A percentile compares a stretch with the other conserved stretches of the same genome.
Evolutionary conservation across 1,140 invertebrate species (phyloP).

Genomic region (Paraescarpia echinospica): DNA sequence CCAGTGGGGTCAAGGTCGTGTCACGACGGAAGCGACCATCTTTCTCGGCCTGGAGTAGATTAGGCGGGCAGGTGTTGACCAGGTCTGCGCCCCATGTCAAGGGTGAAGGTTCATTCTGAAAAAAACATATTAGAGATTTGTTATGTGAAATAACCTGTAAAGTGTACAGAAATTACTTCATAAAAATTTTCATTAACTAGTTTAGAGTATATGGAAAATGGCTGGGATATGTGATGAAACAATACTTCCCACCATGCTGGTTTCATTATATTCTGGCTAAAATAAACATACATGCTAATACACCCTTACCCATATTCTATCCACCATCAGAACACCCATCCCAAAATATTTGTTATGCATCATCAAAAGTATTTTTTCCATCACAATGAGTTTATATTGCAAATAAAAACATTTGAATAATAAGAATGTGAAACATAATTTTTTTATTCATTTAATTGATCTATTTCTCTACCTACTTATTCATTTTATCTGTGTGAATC

Average conservation of each 20-base stretch:
- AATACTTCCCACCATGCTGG: too few species aligned
- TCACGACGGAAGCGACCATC: background rate
- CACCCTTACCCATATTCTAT: too few species aligned
- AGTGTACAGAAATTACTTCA: background rate
- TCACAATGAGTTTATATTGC: too few species aligned
- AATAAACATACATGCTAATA: background rate
- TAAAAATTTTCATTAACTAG: background rate
- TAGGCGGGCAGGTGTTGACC: background rate
- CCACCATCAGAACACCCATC: too few species aligned
- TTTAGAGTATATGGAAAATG: background rate
- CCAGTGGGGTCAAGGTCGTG: background rate
- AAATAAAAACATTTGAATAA: too few species aligned
- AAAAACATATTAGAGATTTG: background rate
- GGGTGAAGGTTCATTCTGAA: background rate
- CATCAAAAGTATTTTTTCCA: too few species aligned
- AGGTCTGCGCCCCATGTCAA: background rate
- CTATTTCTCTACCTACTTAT: too few species aligned
- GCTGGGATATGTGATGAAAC: background rate
- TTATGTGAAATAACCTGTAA: background rate
- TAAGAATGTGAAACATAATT: too few species aligned
- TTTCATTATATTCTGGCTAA: too few species aligned
- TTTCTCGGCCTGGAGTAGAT: background rate
- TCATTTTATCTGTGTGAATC: too few species aligned
- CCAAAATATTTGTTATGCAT: too few species aligned
- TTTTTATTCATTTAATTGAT: too few species aligned